phyloP scores from a whole-genome alignment of 2,797 vertebrate species.

The Bradypodion pumilum region DNA sequence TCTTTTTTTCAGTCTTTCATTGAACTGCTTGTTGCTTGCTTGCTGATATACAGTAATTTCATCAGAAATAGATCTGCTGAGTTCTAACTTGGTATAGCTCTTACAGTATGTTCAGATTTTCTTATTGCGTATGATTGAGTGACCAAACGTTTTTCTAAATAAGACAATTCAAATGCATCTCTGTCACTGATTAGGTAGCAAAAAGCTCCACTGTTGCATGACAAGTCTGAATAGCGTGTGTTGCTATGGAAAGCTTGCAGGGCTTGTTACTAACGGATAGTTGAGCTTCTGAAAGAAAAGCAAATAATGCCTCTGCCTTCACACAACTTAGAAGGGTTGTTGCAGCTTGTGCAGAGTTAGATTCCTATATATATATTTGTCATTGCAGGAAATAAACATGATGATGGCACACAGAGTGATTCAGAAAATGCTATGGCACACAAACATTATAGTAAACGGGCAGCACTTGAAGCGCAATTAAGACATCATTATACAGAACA shows the following conservation, averaged over 20 bases:
- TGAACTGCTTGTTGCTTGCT: conserved; percentile 39
- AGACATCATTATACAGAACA: conserved; percentile 82
- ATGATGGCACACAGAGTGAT: conserved; percentile 97
- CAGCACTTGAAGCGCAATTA: conserved; percentile 88
- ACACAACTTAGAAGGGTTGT: conserved; percentile 26
- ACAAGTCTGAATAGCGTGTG: conserved; percentile 54
- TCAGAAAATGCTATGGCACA: conserved; percentile 91
- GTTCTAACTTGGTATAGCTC: conserved; percentile 23
- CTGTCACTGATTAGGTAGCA: conserved; percentile 27
- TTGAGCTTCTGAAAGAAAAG: conserved; percentile 51
- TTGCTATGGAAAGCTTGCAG: conserved; percentile 47
- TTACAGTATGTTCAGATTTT: conserved; percentile 22
- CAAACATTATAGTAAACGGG: conserved; percentile 85
- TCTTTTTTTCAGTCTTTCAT: conserved; percentile 1
- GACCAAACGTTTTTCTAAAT: conserved; percentile 45
- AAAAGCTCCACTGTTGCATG: conserved; percentile 56
- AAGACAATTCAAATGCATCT: conserved; percentile 35
- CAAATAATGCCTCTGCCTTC: conserved; percentile 44
- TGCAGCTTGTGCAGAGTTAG: conserved; percentile 44
- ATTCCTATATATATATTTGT: conserved; percentile 43
- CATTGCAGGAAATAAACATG: conserved; percentile 92
- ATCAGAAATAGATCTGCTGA: conserved; percentile 11
- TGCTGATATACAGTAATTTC: neutral
- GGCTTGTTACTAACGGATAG: conserved; percentile 54
- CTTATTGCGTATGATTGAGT: conserved; percentile 4